Conservation (phyloP, 2,113 vertebrate genomes). For the Caloenas nicobarica region DNA sequence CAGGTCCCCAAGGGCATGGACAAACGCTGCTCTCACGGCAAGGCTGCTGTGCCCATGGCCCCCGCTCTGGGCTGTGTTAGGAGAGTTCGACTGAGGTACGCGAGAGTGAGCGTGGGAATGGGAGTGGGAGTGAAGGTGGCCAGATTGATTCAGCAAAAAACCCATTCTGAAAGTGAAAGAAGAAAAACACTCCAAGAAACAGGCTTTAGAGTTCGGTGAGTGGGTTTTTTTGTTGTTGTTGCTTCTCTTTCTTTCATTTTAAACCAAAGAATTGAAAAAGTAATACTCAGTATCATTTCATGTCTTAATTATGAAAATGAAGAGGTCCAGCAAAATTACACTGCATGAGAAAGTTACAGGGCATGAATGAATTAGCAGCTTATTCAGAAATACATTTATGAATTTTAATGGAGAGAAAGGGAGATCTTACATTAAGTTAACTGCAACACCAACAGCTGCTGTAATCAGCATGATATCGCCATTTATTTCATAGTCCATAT, state of each 20-base stretch:
- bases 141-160: constrained; percentile 91
- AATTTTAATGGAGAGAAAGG: background rate
- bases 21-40: constrained; percentile 91
- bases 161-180: constrained; percentile 87
- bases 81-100: constrained; percentile 40
- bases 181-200: background rate
- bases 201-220: background rate
- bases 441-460: constrained; percentile 93
- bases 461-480: constrained; percentile 98
- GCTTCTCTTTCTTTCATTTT: background rate
- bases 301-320: background rate
- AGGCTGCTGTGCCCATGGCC: constrained; percentile 79
- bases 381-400: constrained; percentile 1
- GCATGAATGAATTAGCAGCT: background rate
- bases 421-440: constrained; percentile 90
- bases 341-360: background rate
- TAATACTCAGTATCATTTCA: background rate
- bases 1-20: constrained; percentile 94
- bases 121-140: constrained; percentile 91
- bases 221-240: background rate
- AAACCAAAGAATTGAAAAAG: background rate
- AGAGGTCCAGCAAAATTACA: background rate
- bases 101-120: constrained; percentile 77
- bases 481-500: constrained; percentile 91
- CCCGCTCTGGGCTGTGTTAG: constrained; percentile 35